Evolutionary conservation across 2,113 vertebrate genomes (phyloP), one percentile per base, ranked within the genome.

Genomic region (Vulpes lagopus): DNA sequence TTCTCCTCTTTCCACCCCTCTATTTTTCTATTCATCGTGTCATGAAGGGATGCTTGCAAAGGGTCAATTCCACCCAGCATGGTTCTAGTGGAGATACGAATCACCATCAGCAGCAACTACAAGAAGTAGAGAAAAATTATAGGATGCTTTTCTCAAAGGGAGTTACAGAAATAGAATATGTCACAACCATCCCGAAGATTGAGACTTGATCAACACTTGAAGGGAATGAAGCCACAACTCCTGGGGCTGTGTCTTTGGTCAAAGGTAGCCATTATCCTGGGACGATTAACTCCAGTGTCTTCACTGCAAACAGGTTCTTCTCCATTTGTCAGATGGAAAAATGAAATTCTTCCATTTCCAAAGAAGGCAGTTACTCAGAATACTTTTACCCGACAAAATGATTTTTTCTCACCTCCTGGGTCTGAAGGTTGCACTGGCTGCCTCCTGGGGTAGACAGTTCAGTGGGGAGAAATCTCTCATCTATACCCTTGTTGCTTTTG

Each of bases 101-200:
- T 97, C 97, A 98, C 91, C 95, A 98, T 25, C 96, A 76, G 94
- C 96, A 97, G 97, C 97, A 98, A 96, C 94, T 94, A 92, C 0
- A 22, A 85, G 89, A 8, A 98, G 89, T 88, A 60, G 95, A 79
- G 97, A 96, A 98, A 94, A 97, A 92, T 97, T 97, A 83, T 35
- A 97, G 96, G 96, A 96, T 59, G 62, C 74, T 95, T 97, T 98
- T 97, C 96, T 97, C 93, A 93, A 96, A 98, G 91, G 93, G 95
- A 98, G 93, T 94, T 98, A 97, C 93, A 96, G 97, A 98, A 98
- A 98, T 91, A 98, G 96, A 98, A 76, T 96, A 81, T 97, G 91
- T 96, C 97, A 96, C 85, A 97, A 96, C 91, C 94, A 35, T 89
- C 91, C 95, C 2, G 16, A 60, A 98, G 97, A 97, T 73, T 96